A percentile compares a stretch with the other conserved stretches of the same genome.
Conservation (phyloP, 37 sponge, comb jelly and placozoan species). For the Sycon ciliatum region DNA sequence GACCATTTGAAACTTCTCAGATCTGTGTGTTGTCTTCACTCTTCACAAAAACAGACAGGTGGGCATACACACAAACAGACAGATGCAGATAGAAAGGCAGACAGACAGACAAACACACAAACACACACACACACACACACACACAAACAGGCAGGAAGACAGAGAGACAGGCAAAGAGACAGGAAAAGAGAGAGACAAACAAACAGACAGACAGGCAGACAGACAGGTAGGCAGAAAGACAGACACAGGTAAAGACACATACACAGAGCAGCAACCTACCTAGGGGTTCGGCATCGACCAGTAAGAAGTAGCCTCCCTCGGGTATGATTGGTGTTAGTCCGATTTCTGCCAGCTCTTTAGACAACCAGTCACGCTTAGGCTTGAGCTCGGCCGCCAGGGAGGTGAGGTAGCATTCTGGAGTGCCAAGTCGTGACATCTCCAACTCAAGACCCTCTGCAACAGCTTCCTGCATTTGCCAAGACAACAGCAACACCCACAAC, state of each 20-base stretch:
- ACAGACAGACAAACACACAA: neutral
- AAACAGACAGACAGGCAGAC: neutral
- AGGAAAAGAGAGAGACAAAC: neutral
- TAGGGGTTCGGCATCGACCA: conserved; percentile 64
- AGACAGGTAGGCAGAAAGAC: neutral
- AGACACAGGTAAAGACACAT: no score
- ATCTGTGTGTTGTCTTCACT: no score
- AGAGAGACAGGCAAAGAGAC: neutral
- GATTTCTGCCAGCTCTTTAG: conserved; percentile 54
- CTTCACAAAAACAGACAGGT: neutral
- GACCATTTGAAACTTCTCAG: no score
- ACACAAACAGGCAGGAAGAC: neutral
- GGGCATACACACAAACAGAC: neutral
- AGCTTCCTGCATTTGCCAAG: conserved; percentile 84
- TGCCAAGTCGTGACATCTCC: conserved; percentile 43
- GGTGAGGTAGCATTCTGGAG: conserved; percentile 65
- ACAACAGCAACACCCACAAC: neutral
- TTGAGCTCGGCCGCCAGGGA: conserved; percentile 37
- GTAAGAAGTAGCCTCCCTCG: conserved; percentile 85
- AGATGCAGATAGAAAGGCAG: neutral
- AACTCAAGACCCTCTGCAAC: conserved; percentile 57
- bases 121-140: conserved; percentile 17
- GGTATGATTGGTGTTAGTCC: conserved; percentile 82
- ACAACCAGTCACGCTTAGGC: conserved; percentile 67
- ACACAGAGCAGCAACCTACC: conserved; percentile 25